Evolutionary conservation across 2,113 vertebrate species (phyloP), one percentile per base, ranked within the genome.

Genomic region (Machaerirhynchus nigripectus): DNA sequence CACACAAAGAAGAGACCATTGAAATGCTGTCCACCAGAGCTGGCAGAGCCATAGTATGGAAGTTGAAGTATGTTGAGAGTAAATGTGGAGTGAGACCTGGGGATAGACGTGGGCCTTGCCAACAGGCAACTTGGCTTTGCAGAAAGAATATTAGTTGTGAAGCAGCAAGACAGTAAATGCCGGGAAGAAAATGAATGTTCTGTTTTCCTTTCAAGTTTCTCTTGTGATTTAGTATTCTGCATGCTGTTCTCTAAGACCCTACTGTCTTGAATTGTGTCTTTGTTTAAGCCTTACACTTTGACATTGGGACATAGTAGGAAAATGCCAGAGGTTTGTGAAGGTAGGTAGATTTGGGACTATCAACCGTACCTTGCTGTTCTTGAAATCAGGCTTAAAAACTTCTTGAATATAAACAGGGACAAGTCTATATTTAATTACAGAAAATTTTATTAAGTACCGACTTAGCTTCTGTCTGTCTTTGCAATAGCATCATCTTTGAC

Each of bases 1-100:
- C 31, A 37, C 8, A 0, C 0, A 0, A 20, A 79, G 57, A 74
- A 49, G 56, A 53, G 24, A 61, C 14, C 37, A 7, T 1, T 63
- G 68, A 68, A 81, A 71, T 44, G 4, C 18, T 4, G 3, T 47
- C 90, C 74, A 61, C 33, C 56, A 64, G 70, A 39, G 55, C 0
- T 89, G 50, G 26, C 31, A 82, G 37, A 68, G 20, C 28, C 37
- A 24, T 50, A 33, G 21, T 27, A 55, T 70, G 63, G 7, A 79
- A 56, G 10, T 15, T 77, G 47, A 82, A 49, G 33, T 57, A 15
- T 14, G 6, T 8, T 60, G 71, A 90, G 64, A 23, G 33, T 87
- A 59, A 89, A 77, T 61, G 12, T 57, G 23, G 31, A 40, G 5
- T 19, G 74, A 82, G 53, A 87, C 40, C 37, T 55, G 44, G 42